Base-by-base conservation (phyloP, 2,113 vertebrate species). In the Phycodurus eques region DNA sequence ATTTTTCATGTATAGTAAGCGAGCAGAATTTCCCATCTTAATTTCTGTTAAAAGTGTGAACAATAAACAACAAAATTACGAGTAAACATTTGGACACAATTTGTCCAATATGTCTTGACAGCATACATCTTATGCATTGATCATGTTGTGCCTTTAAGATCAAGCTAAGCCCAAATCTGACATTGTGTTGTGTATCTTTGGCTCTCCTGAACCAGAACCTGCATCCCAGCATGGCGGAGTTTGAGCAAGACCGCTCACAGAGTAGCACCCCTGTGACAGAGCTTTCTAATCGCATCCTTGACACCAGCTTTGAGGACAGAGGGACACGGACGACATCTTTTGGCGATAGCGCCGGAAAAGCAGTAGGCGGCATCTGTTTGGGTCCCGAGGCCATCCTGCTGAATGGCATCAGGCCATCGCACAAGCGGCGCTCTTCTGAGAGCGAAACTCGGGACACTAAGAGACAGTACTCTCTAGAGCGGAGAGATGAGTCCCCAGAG, bases 181-280 rank as follows among this genome's bases (percentile, higher is more conserved):
- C 33, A 53, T 22, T 70, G 35, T 68, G 49, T 63, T 62, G 66
- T 13, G 39, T 67, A 46, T 72, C 19, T 2, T 19, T 66, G 70
- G 35, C 67, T 60, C 54, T 69, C 43, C 63, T 82, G 33, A 77
- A 82, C 75, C 84, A 78, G 77, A 76, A 66, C 4, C 71, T 74
- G 13, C 82, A 80, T 35, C 79, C 80, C 35, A 51, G 33, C 62
- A 35, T 76, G 33, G 68, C 66, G 0, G 85, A 88, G 68, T 54
- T 75, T 0, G 88, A 92, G 61, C 94, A 95, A 82, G 92, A 91
- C 67, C 95, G 96, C 81, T 94, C 91, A 1, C 93, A 88, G 73
- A 95, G 95, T 9, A 94, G 94, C 72, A 98, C 96, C 14, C 97
- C 97, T 0, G 92, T 99, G 79, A 95, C 95, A 0, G 96, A 98